Evolutionary conservation across 2,113 vertebrate genomes (phyloP).

Genomic region (Cynoglossus semilaevis): DNA sequence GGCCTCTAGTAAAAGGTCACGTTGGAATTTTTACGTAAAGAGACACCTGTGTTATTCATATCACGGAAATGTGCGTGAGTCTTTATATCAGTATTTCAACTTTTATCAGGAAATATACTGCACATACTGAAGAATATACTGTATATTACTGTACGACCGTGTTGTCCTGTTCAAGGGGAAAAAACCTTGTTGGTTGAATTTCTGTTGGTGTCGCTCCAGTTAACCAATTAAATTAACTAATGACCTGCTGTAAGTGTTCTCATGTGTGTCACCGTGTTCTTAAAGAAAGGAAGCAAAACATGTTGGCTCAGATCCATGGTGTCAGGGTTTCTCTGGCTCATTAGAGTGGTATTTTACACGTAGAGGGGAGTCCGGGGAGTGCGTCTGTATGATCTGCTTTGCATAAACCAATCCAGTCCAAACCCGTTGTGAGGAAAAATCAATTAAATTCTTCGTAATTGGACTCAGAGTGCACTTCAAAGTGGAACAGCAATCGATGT

Average conservation of each 20-base stretch:
- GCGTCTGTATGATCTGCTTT: conserved; percentile 75
- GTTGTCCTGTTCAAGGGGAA: conserved; percentile 13
- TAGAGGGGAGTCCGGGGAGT: conserved; percentile 64
- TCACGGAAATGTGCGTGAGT: conserved; percentile 59
- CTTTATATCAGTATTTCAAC: conserved; percentile 49
- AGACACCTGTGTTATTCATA: conserved; percentile 70
- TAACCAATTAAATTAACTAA: conserved; percentile 1
- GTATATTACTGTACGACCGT: conserved; percentile 18
- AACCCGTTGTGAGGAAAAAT: conserved; percentile 74
- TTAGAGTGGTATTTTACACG: conserved; percentile 73
- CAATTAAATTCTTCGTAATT: conserved; percentile 76
- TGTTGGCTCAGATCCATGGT: conserved; percentile 27
- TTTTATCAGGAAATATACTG: conserved; percentile 17
- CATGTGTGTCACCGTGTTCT: neutral
- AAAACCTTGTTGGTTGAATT: conserved; percentile 15
- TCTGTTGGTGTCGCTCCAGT: conserved; percentile 2
- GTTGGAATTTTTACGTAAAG: conserved; percentile 66
- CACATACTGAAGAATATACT: conserved; percentile 9
- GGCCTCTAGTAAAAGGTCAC: conserved; percentile 68
- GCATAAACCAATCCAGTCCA: conserved; percentile 76
- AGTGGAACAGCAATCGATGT: conserved; percentile 73
- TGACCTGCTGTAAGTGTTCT: conserved; percentile 6
- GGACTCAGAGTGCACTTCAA: conserved; percentile 74
- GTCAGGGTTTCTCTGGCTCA: conserved; percentile 58
- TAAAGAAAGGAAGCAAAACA: conserved; percentile 14